Evolutionary conservation across 2,888 invertebrate species (phyloP), one percentile per base, ranked within the genome.

Genomic region (Artemia sinica): DNA sequence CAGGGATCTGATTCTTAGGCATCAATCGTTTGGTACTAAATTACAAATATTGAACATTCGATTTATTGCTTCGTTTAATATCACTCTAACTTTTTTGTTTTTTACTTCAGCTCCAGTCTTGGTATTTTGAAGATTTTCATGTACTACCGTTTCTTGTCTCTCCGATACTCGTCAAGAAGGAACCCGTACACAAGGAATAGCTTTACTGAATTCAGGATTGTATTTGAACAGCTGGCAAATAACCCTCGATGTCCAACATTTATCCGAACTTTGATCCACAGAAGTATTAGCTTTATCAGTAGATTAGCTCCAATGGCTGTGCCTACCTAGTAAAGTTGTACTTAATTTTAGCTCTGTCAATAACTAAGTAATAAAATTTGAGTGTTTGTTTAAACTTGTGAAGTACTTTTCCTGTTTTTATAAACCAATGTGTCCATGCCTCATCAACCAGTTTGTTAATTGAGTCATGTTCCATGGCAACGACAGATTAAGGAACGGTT

Each of bases 171-270:
- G 71, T 97, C 97, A 8, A 85, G 92, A 70, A 86, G 98, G 74
- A 98, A 98, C 82, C 95, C 96, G 0, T 92, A 91, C 81, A 93
- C 93, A 69, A 86, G 93, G 77, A 92, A 87, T 77, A 88, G 93
- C 79, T 96, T 95, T 82, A 83, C 84, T 73, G 95, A 95, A 78
- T 81, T 97, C 75, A 84, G 91, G 73, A 81, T 86, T 73, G 80
- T 84, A 0, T 80, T 87, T 10, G 89, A 89, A 78, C 80, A 82
- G 63, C 77, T 85, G 13, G 87, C 89, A 1, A 79, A 77, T 71
- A 84, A 84, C 71, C 86, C 87, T 28, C 81, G 81, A 65, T 82
- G 88, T 75, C 95, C 95, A 1, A 79, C 71, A 13, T 72, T 14
- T 67, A 58, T 67, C 49, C 66, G 69, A 10, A 69, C 48, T 18